Percentiles rank a stretch among this genome's conserved stretches.
Conservation (phyloP, 2,113 vertebrate species). For the Muntiacus muntjak region DNA sequence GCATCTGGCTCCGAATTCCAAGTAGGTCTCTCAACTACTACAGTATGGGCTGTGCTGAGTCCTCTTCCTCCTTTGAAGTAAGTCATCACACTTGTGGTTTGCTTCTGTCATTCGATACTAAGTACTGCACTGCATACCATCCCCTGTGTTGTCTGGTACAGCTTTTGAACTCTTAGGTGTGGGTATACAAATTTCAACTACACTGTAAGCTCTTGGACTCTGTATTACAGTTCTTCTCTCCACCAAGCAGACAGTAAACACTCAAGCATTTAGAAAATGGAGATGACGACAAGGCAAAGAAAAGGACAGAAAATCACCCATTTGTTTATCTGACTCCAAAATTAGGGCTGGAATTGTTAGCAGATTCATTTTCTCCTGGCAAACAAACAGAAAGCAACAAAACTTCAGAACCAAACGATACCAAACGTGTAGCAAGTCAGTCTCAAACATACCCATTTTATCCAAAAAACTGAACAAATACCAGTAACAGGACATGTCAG, state of each 20-base stretch:
- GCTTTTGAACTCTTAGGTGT: neutral
- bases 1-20: neutral
- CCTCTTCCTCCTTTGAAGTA: neutral
- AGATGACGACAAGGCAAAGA: neutral
- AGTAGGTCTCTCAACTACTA: neutral
- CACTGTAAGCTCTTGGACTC: neutral
- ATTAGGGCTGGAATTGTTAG: conserved; percentile 14
- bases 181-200: neutral
- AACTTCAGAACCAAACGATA: conserved; percentile 20
- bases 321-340: conserved; percentile 49
- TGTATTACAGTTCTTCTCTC: neutral
- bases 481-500: neutral
- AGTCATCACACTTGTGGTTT: neutral
- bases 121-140: neutral
- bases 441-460: conserved; percentile 50
- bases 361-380: neutral
- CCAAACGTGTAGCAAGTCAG: neutral
- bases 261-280: neutral
- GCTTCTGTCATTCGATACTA: neutral
- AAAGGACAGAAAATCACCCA: neutral
- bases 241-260: neutral
- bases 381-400: neutral
- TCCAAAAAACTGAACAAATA: conserved; percentile 18
- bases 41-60: neutral
- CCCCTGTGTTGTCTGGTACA: neutral